Evolutionary conservation across 2,113 vertebrate species (phyloP).

Genomic region (Rhineura floridana): DNA sequence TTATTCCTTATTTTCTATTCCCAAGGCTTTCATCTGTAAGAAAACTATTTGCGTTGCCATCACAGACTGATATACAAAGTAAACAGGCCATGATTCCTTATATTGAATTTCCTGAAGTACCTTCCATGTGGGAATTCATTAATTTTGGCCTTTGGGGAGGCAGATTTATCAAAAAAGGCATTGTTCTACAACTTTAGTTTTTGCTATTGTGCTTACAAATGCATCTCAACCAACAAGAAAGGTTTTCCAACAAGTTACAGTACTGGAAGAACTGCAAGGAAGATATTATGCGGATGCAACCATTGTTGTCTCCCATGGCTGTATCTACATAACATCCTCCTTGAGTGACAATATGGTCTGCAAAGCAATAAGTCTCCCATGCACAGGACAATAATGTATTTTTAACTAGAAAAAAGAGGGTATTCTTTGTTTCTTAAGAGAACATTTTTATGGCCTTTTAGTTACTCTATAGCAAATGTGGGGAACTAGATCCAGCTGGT

Average conservation of each 20-base stretch:
- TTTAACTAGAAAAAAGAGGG: slow-evolving; percentile 10
- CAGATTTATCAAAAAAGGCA: slow-evolving; percentile 69
- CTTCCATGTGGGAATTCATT: slow-evolving; percentile 67
- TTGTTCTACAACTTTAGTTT: slow-evolving; percentile 57
- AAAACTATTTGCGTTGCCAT: slow-evolving; percentile 70
- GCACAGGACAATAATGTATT: slow-evolving; percentile 50
- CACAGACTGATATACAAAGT: slow-evolving; percentile 62
- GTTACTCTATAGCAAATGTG: no score
- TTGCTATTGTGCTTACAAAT: slow-evolving; percentile 41
- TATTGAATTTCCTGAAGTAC: slow-evolving; percentile 66
- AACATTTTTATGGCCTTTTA: slow-evolving; percentile 41
- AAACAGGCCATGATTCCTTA: slow-evolving; percentile 63
- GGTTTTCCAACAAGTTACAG: slow-evolving; percentile 28
- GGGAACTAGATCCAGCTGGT: no score
- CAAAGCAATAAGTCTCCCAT: slow-evolving; percentile 26
- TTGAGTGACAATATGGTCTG: neutral
- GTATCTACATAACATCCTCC: no score
- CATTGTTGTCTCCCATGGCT: slow-evolving; percentile 27
- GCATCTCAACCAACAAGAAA: slow-evolving; percentile 49
- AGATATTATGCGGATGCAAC: neutral
- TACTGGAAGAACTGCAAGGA: slow-evolving; percentile 44
- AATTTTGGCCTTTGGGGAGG: slow-evolving; percentile 68
- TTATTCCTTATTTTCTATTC: slow-evolving; percentile 72
- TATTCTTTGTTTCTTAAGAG: slow-evolving; percentile 32
- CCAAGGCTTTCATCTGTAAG: slow-evolving; percentile 61